phyloP scores from a whole-genome alignment of 2,113 vertebrate species.

The Thunnus thynnus region DNA sequence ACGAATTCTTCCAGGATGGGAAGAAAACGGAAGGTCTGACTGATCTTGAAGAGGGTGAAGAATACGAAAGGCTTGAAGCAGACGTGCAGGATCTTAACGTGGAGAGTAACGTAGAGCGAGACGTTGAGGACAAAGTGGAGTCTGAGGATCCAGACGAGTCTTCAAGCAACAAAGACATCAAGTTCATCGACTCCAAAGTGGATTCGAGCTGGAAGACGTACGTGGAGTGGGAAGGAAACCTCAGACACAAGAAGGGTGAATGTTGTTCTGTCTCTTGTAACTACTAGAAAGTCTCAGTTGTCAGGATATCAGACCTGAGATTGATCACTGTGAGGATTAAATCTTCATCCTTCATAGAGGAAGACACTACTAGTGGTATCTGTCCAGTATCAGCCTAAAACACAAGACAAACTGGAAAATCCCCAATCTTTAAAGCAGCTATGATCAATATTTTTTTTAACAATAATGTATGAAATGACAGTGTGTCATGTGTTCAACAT shows the following conservation, averaged over 20 bases:
- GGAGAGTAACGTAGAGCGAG: neutral
- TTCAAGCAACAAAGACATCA: constrained; percentile 49
- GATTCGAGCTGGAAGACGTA: constrained; percentile 12
- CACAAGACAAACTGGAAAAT: too few relatives aligned
- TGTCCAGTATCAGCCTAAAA: too few relatives aligned
- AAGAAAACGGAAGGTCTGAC: neutral
- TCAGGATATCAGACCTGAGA: too few relatives aligned
- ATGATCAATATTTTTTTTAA: too few relatives aligned
- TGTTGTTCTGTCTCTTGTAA: too few relatives aligned
- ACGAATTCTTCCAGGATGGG: fast-evolving
- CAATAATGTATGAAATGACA: too few relatives aligned
- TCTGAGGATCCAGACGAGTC: constrained; percentile 20
- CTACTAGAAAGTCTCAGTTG: too few relatives aligned
- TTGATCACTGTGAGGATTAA: neutral
- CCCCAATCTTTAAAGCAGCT: too few relatives aligned
- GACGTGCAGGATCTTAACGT: neutral
- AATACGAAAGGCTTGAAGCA: neutral
- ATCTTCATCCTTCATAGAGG: too few relatives aligned
- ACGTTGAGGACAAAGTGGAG: neutral
- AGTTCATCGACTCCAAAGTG: constrained; percentile 65
- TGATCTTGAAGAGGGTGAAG: too few relatives aligned
- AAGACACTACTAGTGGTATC: too few relatives aligned
- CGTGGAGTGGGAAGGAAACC: constrained; percentile 59
- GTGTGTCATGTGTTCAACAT: too few relatives aligned
- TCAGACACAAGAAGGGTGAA: constrained; percentile 48